Evolutionary conservation across 1,140 invertebrate species (phyloP).

Genomic region (Lepidurus apus): DNA sequence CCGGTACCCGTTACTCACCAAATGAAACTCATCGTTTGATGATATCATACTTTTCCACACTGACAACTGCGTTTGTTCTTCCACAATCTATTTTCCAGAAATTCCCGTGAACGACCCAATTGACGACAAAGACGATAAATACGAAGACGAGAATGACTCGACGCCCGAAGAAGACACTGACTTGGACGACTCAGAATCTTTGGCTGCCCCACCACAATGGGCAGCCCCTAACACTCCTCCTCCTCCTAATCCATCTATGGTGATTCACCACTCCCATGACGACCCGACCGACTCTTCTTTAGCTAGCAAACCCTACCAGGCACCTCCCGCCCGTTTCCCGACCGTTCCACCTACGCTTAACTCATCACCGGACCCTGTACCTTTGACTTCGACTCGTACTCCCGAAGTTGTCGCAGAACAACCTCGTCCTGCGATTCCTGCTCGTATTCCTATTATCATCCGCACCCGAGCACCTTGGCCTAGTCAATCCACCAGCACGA

Average conservation of each 20-base stretch:
- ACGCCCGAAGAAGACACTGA: not conserved
- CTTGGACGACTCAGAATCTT: not conserved
- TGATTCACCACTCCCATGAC: not conserved
- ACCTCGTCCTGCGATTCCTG: not conserved
- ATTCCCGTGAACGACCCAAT: not conserved
- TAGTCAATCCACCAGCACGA: conserved; percentile 38
- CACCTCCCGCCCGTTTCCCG: conserved; percentile 41
- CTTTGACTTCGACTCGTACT: conserved; percentile 4
- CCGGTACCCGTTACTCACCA: too few species aligned
- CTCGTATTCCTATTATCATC: not conserved
- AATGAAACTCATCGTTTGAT: not conserved
- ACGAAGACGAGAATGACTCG: conserved; percentile 23
- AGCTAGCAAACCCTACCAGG: not conserved
- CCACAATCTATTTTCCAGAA: conserved; percentile 12
- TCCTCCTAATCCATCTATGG: not conserved
- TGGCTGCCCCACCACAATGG: not conserved
- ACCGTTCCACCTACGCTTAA: conserved; percentile 33
- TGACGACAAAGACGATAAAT: not conserved
- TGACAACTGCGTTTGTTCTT: conserved; percentile 1
- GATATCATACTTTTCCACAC: not conserved
- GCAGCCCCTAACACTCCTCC: not conserved
- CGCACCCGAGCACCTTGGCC: not conserved
- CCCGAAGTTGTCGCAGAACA: not conserved
- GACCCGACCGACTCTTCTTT: not conserved
- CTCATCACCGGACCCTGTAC: conserved; percentile 31